Percentiles rank a stretch among this genome's conserved stretches.
Conservation (phyloP, 2,888 invertebrate genomes). For the Lydus trimaculatus region DNA sequence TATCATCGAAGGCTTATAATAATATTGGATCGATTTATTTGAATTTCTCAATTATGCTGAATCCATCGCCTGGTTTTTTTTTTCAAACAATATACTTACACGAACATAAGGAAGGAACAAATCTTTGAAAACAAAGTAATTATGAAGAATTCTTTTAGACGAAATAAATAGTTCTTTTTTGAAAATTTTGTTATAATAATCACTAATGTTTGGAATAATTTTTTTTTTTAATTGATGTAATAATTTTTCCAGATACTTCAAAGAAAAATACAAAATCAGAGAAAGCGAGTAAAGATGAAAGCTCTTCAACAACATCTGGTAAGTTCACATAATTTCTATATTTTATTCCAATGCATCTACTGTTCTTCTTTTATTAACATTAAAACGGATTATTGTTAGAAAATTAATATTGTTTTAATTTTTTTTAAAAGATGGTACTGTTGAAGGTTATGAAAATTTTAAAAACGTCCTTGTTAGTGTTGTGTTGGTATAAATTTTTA, state of each 20-base stretch:
- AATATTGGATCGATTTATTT: not conserved
- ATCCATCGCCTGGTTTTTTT: not conserved
- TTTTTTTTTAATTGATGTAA: not conserved
- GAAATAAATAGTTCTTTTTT: not conserved
- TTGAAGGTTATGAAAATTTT: constrained; percentile 21
- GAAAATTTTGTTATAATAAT: not conserved
- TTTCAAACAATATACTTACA: not conserved
- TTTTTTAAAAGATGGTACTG: not conserved
- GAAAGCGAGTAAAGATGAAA: constrained; percentile 9
- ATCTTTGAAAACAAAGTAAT: not conserved
- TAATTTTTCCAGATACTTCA: constrained; percentile 18
- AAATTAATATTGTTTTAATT: constrained; percentile 17
- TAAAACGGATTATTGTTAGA: not conserved
- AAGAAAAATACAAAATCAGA: constrained; percentile 26
- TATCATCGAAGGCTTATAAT: not conserved
- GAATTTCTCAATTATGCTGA: not conserved
- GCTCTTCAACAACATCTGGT: constrained; percentile 9
- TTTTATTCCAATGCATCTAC: too few species aligned
- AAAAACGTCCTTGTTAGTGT: constrained; percentile 15
- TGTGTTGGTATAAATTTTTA: constrained; percentile 20
- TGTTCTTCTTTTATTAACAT: not conserved
- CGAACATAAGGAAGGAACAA: not conserved
- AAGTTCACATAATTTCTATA: not conserved
- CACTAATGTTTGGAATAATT: not conserved
- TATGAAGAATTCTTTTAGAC: not conserved